A percentile compares a stretch with the other conserved stretches of the same genome.
Conservation (phyloP, 2,113 vertebrate species). For the Actenoides lindsayi region DNA sequence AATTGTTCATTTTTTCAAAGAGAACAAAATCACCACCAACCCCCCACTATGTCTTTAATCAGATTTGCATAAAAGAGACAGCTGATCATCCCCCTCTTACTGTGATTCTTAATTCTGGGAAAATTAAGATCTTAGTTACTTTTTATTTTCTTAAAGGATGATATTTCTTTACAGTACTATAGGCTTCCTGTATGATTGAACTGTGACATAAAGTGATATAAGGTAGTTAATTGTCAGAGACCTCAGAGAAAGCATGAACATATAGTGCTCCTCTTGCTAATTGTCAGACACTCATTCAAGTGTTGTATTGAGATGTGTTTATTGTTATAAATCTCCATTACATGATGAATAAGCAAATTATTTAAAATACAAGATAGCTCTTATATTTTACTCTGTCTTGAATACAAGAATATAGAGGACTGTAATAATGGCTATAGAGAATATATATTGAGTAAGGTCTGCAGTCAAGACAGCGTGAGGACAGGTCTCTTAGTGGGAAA, state of each 20-base stretch:
- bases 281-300: background rate
- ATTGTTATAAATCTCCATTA: background rate
- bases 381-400: background rate
- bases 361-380: background rate
- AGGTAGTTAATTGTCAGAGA: background rate
- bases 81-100: background rate
- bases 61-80: background rate
- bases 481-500: background rate
- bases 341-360: background rate
- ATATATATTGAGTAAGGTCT: background rate
- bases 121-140: background rate
- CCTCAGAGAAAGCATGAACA: background rate
- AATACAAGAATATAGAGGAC: background rate
- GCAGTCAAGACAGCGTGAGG: background rate
- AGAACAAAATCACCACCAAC: background rate
- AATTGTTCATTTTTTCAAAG: background rate
- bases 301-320: background rate
- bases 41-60: background rate
- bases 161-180: background rate
- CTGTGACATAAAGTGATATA: background rate
- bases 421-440: background rate
- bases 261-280: background rate
- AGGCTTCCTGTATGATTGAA: background rate
- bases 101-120: background rate
- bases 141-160: background rate